These are phyloP conservation scores for Miichthys miiuy DNA, from an alignment of 2,797 vertebrate species.

Conservation along the genomic window DNA sequence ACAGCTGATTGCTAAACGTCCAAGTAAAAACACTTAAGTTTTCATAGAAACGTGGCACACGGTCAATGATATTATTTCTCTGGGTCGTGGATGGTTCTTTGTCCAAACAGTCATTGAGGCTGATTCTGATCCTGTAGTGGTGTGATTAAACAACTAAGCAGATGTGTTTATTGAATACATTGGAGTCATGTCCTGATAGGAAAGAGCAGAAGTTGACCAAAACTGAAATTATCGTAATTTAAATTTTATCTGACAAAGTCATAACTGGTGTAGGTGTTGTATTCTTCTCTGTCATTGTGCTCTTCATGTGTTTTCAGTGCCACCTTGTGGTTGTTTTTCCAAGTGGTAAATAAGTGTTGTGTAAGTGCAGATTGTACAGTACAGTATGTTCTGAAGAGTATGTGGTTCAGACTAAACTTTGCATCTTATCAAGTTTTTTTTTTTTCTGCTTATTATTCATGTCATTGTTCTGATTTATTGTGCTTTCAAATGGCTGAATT, in stretches of 20 bases:
- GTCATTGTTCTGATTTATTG: too few relatives aligned
- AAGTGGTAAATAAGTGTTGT: neutral
- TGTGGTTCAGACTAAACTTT: neutral
- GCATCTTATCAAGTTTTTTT: neutral
- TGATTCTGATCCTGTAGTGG: neutral
- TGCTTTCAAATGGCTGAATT: too few relatives aligned
- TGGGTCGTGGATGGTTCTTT: neutral
- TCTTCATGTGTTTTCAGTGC: neutral
- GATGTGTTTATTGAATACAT: neutral
- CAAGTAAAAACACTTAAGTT: neutral
- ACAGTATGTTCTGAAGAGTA: neutral
- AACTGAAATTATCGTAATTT: neutral
- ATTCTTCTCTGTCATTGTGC: neutral
- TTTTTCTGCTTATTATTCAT: too few relatives aligned
- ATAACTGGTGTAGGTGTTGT: too few relatives aligned
- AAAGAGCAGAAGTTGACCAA: neutral
- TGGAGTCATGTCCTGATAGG: neutral
- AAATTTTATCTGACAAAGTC: neutral
- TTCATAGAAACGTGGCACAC: neutral
- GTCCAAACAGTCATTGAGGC: neutral
- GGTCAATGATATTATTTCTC: neutral
- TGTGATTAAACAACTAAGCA: neutral
- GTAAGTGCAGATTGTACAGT: neutral
- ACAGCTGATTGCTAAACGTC: neutral
- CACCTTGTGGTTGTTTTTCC: constrained; percentile 8